Conservation (phyloP, 2,888 invertebrate species). For the Drosophila yooni region DNA sequence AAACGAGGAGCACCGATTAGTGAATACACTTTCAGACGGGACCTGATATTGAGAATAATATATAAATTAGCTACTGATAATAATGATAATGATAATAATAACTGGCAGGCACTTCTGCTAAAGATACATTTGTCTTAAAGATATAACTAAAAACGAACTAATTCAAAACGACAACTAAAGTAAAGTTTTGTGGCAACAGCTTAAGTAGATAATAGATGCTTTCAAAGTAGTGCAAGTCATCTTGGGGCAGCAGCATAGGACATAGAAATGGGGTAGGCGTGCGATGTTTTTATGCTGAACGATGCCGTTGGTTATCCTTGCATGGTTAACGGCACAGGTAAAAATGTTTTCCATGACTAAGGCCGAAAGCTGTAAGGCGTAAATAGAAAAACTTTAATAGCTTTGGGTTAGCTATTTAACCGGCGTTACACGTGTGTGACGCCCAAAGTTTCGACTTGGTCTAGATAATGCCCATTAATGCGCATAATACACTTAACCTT, state of each 20-base stretch:
- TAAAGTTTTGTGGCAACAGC: background rate
- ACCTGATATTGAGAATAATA: background rate
- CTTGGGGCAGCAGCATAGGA: background rate
- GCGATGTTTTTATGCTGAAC: constrained; percentile 26
- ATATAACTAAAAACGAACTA: background rate
- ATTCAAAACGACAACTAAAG: background rate
- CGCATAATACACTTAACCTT: constrained; percentile 68
- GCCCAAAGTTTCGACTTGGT: constrained; percentile 49
- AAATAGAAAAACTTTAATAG: constrained; percentile 63
- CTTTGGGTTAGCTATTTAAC: constrained; percentile 55
- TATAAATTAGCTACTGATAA: background rate
- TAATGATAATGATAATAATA: background rate
- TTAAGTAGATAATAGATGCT: background rate
- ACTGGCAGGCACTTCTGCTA: background rate
- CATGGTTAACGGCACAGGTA: constrained; percentile 38
- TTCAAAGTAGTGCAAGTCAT: background rate
- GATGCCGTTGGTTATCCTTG: constrained; percentile 46
- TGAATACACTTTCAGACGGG: background rate
- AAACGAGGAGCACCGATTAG: background rate
- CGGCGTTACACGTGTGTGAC: constrained; percentile 63
- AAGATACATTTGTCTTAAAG: background rate
- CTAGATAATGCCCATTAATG: constrained; percentile 59
- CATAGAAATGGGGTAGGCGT: constrained; percentile 32
- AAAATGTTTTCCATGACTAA: constrained; percentile 39
- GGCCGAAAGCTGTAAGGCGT: constrained; percentile 43